Base-by-base conservation (phyloP, 1,140 invertebrate species). In the Venustaconcha ellipsiformis region DNA sequence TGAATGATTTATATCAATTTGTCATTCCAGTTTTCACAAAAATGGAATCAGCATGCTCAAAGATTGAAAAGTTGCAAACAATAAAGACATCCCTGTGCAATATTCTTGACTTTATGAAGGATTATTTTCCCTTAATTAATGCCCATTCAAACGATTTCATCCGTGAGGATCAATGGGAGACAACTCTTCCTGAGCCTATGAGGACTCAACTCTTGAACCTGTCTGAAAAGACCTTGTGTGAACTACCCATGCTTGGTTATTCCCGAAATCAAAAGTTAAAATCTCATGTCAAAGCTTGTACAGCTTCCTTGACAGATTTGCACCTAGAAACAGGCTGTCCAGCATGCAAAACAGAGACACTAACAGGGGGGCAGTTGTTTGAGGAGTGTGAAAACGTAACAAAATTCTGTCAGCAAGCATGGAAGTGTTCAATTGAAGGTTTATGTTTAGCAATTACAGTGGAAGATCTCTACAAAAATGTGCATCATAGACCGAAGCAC, bases 121-220 rank as follows among this genome's bases (percentile, higher is more conserved):
- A 64, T 12, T 70, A 70, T 62, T 63, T 79, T 11, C 65, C 69
- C 5, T 20, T 79, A 56, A 74, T 70, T 18, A 76, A 79, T 65
- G 60, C 64, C 30, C 70, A 76, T 73, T 67, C 73, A 6, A 64
- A 73, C 20, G 70, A 79, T 30, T 79, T 79, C 37, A 79, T 79
- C 17, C 73, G 70, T n/a, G 23, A 72, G 12, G 59, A 72, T 57
- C 64, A 76, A 11, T 79, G 78, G 78, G 57, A 72, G 8, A 57
- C 11, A 58, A 68, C 65, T 8, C 12, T 72, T 58, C 70, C 69
- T 8, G 59, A 26, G 17, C 48, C 18, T 14, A 64, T 79, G 13
- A 57, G 69, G 48, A 20, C 69, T 14, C 65, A 76, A 70, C 67
- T 79, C n/a, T 18, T 79, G 26, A 62, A 63, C 13, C 65, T 79